Percentiles rank a stretch among this genome's conserved stretches.
Evolutionary conservation across 2,113 vertebrate species (phyloP).

Genomic region (Platanista minor): DNA sequence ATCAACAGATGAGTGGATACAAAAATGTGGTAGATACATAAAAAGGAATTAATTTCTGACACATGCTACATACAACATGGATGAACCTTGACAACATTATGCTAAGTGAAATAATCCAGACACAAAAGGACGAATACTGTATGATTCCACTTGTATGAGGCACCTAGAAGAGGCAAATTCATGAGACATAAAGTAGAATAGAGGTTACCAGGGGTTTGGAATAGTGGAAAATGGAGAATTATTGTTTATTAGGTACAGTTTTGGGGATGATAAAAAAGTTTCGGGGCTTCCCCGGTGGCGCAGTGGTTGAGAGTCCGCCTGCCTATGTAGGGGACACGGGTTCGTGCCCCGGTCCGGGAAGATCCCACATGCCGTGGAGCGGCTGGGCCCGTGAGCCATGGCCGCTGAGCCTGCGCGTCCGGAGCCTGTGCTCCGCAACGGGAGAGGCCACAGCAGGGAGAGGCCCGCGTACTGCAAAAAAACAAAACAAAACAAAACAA

Average conservation of each 20-base stretch:
- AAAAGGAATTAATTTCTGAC: background rate
- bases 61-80: background rate
- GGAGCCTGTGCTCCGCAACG: too few species aligned
- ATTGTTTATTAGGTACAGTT: background rate
- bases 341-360: too few species aligned
- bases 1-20: background rate
- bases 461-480: too few species aligned
- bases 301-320: too few species aligned
- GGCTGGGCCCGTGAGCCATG: too few species aligned
- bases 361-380: too few species aligned
- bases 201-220: background rate
- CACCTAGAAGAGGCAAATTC: background rate
- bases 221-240: background rate
- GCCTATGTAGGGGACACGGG: too few species aligned
- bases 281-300: too few species aligned
- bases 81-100: background rate
- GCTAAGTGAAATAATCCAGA: conserved; percentile 9
- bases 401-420: too few species aligned
- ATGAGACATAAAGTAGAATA: background rate
- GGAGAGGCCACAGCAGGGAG: too few species aligned
- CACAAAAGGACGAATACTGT: background rate
- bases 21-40: background rate
- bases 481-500: too few species aligned
- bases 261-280: background rate
- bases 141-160: background rate